Percentiles rank a stretch among this genome's conserved stretches.
Evolutionary conservation across 1,140 invertebrate species (phyloP).

Genomic region (Drosophila ogumai): DNA sequence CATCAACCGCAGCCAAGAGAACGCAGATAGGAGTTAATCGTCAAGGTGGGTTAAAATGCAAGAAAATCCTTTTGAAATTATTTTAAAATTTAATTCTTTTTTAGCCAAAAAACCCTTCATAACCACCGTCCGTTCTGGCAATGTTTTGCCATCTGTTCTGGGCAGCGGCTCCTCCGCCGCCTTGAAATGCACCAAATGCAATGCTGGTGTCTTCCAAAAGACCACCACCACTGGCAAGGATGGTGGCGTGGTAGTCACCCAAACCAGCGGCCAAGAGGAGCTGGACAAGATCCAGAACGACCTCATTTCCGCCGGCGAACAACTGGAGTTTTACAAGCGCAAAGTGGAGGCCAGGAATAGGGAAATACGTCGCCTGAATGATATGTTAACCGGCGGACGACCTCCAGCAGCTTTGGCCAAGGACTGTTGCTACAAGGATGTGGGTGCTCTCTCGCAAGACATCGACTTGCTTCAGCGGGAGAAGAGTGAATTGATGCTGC

Average conservation of each 20-base stretch:
- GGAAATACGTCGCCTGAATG: conserved; percentile 87
- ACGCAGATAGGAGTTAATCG: conserved; percentile 11
- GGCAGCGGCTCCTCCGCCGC: neutral
- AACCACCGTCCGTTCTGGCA: conserved; percentile 72
- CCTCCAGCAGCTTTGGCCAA: conserved; percentile 86
- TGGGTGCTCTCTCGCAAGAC: conserved; percentile 85
- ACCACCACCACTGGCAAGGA: conserved; percentile 51
- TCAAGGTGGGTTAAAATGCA: conserved; percentile 28
- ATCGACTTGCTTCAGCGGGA: conserved; percentile 86
- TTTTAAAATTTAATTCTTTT: neutral
- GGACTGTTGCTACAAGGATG: conserved; percentile 87
- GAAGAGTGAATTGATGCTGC: conserved; percentile 86
- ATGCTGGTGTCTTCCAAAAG: conserved; percentile 64
- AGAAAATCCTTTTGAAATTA: neutral
- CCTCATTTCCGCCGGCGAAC: conserved; percentile 51
- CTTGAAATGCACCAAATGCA: conserved; percentile 77
- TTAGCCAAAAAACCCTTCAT: conserved; percentile 82
- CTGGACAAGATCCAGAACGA: conserved; percentile 69
- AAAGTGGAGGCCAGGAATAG: conserved; percentile 85
- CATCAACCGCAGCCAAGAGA: conserved; percentile 34
- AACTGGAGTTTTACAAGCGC: conserved; percentile 70
- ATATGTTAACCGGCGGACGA: conserved; percentile 86
- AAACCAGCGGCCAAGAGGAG: conserved; percentile 59
- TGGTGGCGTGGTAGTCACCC: conserved; percentile 44
- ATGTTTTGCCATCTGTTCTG: conserved; percentile 53